These are phyloP conservation scores for Pelagia noctiluca DNA, from an alignment of 30 jellyfish, hydroid and myxozoan species.

Conservation along the genomic window DNA sequence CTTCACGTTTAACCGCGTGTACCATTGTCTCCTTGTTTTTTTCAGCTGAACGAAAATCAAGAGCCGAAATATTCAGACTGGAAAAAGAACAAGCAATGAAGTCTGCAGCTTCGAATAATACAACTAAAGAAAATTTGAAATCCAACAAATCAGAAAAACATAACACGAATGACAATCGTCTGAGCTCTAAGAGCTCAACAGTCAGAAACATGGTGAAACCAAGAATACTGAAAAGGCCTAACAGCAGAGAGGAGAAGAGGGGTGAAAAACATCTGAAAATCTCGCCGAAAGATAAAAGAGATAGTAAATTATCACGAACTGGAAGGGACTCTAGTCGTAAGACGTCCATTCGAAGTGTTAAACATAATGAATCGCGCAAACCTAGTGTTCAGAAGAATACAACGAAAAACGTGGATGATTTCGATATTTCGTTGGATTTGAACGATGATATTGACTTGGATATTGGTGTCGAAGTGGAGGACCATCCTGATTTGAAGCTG, in stretches of 20 bases:
- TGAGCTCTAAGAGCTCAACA: too few relatives aligned
- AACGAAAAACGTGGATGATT: neutral
- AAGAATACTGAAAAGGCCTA: neutral
- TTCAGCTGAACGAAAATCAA: constrained; percentile 1
- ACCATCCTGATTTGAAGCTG: constrained; percentile 2
- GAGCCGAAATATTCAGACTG: neutral
- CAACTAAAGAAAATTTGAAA: neutral
- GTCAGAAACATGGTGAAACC: neutral
- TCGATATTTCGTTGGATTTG: constrained; percentile 11
- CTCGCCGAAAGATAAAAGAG: neutral
- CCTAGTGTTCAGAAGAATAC: neutral
- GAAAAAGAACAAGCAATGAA: neutral
- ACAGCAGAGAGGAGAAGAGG: neutral
- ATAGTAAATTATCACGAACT: too few relatives aligned
- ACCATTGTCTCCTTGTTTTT: too few relatives aligned
- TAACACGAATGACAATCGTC: too few relatives aligned
- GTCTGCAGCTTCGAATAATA: neutral
- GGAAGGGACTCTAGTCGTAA: too few relatives aligned
- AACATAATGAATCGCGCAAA: too few relatives aligned
- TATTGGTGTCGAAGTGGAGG: constrained; percentile 78
- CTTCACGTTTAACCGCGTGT: too few relatives aligned
- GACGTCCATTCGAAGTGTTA: too few relatives aligned
- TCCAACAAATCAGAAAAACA: neutral
- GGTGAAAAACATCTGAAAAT: neutral
- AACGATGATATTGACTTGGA: constrained; percentile 63